Conservation (phyloP, 2,113 vertebrate species). For the Tragelaphus buxtoni region DNA sequence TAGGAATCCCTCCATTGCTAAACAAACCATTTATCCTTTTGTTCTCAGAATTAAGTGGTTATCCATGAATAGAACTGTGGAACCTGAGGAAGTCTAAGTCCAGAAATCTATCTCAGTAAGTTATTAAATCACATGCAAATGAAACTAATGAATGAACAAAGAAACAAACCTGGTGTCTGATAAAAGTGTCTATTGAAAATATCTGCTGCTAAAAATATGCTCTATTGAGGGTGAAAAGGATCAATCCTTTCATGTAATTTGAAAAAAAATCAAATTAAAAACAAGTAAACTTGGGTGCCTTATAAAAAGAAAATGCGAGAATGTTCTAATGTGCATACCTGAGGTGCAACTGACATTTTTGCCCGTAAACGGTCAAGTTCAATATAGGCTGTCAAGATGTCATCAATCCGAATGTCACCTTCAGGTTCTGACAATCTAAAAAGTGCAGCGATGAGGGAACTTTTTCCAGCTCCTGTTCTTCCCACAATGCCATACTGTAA, state of each 20-base stretch:
- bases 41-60: neutral
- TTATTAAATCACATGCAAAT: too few species aligned
- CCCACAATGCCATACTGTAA: too few species aligned
- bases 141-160: neutral
- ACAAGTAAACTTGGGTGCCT: neutral
- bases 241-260: neutral
- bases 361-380: constrained; percentile 92
- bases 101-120: too few species aligned
- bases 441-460: constrained; percentile 85
- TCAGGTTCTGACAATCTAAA: constrained; percentile 93
- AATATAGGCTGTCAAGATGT: constrained; percentile 87
- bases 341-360: constrained; percentile 97
- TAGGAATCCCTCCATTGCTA: too few species aligned
- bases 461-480: too few species aligned
- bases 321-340: constrained; percentile 79
- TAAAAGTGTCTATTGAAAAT: neutral
- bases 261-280: neutral
- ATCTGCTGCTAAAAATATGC: neutral
- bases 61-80: neutral
- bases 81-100: neutral
- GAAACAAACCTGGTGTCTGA: neutral
- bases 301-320: neutral
- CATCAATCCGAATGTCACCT: constrained; percentile 92
- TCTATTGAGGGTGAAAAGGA: neutral
- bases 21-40: neutral